phyloP scores from a whole-genome alignment of 1,140 invertebrate species.

The Zaprionus tsacasi region DNA sequence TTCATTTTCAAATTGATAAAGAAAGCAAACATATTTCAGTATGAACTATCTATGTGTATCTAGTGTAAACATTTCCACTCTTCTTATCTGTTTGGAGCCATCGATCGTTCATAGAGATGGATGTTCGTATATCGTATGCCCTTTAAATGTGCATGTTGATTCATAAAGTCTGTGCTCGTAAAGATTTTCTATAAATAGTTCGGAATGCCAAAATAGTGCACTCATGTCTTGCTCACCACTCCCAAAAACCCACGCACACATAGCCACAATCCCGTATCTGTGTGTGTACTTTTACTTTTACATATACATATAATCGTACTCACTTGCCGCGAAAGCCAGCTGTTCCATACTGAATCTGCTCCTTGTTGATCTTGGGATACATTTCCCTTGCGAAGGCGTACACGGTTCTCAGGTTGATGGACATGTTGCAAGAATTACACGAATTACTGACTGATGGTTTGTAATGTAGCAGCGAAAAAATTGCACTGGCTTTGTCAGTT shows the following conservation, averaged over 20 bases:
- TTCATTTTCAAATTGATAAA: background rate
- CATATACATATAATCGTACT: constrained; percentile 69
- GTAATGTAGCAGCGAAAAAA: constrained; percentile 38
- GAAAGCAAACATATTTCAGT: background rate
- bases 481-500: constrained; percentile 12
- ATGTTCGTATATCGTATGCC: background rate
- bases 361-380: constrained; percentile 88
- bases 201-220: constrained; percentile 49
- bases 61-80: background rate
- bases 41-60: background rate
- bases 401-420: constrained; percentile 83
- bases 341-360: constrained; percentile 88
- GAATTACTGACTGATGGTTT: constrained; percentile 20
- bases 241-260: constrained; percentile 36
- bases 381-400: constrained; percentile 90
- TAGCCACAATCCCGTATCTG: constrained; percentile 25
- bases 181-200: constrained; percentile 68
- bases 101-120: constrained; percentile 13
- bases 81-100: constrained; percentile 1
- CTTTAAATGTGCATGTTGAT: constrained; percentile 52
- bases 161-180: constrained; percentile 66
- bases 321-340: constrained; percentile 89
- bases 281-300: constrained; percentile 25
- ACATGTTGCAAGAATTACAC: constrained; percentile 58
- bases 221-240: constrained; percentile 54